phyloP scores from a whole-genome alignment of 2,888 invertebrate species.

The Stenurella melanura region DNA sequence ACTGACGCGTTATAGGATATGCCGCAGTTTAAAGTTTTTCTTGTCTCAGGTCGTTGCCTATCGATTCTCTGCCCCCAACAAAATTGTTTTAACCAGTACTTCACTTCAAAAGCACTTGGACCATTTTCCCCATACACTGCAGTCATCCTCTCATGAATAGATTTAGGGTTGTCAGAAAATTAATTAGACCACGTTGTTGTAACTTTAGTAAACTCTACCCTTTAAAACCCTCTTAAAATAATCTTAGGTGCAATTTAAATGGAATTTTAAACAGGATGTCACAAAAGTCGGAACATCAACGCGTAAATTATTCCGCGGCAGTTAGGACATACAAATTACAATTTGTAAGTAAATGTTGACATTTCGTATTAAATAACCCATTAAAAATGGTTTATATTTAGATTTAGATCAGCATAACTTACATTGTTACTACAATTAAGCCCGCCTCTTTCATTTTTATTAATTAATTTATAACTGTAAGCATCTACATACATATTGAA shows the following conservation, averaged over 20 bases:
- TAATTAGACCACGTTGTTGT: slow-evolving; percentile 19
- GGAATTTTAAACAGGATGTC: slow-evolving; percentile 24
- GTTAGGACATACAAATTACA: slow-evolving; percentile 2
- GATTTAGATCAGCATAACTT: too few relatives aligned
- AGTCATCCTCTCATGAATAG: slow-evolving; percentile 23
- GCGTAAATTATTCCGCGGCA: not conserved
- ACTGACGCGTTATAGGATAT: slow-evolving; percentile 7
- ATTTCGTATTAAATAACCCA: too few relatives aligned
- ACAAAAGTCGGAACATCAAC: slow-evolving; percentile 3
- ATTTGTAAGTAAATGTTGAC: not conserved
- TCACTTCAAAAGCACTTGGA: slow-evolving; percentile 1
- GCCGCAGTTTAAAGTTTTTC: slow-evolving; percentile 7
- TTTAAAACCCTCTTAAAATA: slow-evolving; percentile 21
- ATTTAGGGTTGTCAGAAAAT: slow-evolving; percentile 26
- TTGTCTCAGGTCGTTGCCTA: not conserved
- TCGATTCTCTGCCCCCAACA: not conserved
- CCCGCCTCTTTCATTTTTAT: too few relatives aligned
- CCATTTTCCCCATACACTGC: slow-evolving; percentile 13
- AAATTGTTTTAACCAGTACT: slow-evolving; percentile 11
- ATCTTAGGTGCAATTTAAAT: slow-evolving; percentile 10
- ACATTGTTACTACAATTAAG: too few relatives aligned
- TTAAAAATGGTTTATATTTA: too few relatives aligned
- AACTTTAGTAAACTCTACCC: slow-evolving; percentile 26
- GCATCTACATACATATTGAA: too few relatives aligned
- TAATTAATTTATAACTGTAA: too few relatives aligned